A percentile compares a stretch with the other conserved stretches of the same genome.
These are phyloP conservation scores for Pangasius mekongensis DNA, from an alignment of 2,797 vertebrate genomes.

Conservation along the genomic window DNA sequence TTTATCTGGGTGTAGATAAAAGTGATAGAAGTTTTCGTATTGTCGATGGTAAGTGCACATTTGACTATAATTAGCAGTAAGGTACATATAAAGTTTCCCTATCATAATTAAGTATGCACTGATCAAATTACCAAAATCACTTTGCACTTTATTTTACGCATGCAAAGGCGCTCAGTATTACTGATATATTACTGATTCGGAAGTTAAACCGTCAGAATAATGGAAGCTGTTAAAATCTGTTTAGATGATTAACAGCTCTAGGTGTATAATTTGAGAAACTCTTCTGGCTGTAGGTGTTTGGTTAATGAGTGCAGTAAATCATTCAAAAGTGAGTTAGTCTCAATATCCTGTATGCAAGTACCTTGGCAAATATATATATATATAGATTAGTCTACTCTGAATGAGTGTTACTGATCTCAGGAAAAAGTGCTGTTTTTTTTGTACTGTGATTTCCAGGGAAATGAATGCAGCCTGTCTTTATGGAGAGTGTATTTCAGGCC, in stretches of 20 bases:
- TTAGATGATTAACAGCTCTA: slow-evolving; percentile 8
- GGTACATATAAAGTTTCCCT: background rate
- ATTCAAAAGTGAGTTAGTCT: background rate
- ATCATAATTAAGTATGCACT: background rate
- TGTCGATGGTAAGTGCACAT: background rate
- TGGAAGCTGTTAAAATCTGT: background rate
- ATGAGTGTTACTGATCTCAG: background rate
- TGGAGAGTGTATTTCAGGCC: background rate
- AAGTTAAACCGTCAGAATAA: background rate
- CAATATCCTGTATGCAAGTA: background rate
- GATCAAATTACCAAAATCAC: background rate
- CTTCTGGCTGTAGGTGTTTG: slow-evolving; percentile 4
- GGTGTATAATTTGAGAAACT: background rate
- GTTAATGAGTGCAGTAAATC: slow-evolving; percentile 13
- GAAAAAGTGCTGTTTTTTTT: background rate
- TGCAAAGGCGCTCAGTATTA: background rate
- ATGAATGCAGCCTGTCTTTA: background rate
- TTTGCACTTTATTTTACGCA: background rate
- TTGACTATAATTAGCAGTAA: background rate
- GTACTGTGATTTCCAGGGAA: background rate
- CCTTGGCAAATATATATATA: background rate
- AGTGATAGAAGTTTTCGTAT: background rate
- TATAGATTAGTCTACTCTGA: background rate
- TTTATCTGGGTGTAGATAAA: background rate
- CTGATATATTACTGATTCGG: background rate